Percentiles rank a stretch among this genome's conserved stretches.
Conservation (phyloP, 2,888 invertebrate genomes). For the Ophion obscuratus region DNA sequence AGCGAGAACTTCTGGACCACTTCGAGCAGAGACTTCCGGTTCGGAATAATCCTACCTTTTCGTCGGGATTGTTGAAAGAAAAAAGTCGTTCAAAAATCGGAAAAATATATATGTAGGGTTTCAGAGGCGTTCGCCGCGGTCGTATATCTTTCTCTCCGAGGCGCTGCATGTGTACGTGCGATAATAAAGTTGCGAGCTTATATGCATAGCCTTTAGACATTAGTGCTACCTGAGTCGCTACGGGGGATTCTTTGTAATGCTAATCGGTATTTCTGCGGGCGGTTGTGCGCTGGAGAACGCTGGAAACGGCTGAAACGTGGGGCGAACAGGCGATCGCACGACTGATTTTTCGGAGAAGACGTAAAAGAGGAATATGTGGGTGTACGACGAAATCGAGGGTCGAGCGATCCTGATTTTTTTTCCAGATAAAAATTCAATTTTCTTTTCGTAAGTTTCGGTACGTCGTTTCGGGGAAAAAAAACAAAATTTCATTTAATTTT, state of each 20-base stretch:
- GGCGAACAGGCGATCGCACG: background rate
- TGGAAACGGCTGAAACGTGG: background rate
- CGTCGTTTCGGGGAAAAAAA: background rate
- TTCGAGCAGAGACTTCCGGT: background rate
- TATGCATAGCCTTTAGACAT: background rate
- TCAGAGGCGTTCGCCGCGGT: background rate
- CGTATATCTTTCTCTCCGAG: background rate
- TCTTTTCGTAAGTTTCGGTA: background rate
- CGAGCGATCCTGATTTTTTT: background rate
- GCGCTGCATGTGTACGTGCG: background rate
- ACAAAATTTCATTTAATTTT: background rate
- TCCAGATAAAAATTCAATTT: background rate
- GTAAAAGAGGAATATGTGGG: background rate
- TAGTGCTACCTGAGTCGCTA: background rate
- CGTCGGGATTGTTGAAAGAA: background rate
- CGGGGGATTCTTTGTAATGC: constrained; percentile 3
- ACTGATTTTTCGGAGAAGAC: background rate
- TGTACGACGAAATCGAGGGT: background rate
- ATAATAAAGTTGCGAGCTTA: background rate
- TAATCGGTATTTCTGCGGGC: constrained; percentile 7
- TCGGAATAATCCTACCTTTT: background rate
- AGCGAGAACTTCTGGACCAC: too few relatives aligned
- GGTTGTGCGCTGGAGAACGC: background rate
- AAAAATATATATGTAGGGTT: background rate
- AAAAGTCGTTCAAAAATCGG: background rate